phyloP scores from a whole-genome alignment of 2,113 vertebrate genomes.

The Symphodus melops region DNA sequence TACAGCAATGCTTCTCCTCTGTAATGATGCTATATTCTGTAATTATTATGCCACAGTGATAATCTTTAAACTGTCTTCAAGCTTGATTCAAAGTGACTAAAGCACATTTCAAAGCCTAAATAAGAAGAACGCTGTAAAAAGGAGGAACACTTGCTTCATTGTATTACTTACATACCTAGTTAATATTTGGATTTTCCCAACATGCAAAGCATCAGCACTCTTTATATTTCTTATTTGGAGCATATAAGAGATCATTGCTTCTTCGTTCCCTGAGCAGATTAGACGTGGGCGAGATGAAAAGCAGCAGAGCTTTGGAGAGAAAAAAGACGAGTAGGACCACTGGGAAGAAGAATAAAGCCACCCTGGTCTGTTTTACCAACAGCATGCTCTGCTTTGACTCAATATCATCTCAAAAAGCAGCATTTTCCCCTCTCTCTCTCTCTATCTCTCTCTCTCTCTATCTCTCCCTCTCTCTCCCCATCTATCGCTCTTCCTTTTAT shows the following conservation, averaged over 20 bases:
- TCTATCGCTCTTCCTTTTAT: neutral
- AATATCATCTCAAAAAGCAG: constrained; percentile 48
- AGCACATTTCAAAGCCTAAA: neutral
- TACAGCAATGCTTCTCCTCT: neutral
- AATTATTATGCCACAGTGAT: neutral
- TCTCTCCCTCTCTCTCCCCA: neutral
- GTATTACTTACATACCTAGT: neutral
- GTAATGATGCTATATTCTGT: no score
- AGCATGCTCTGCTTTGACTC: constrained; percentile 46
- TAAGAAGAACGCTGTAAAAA: no score
- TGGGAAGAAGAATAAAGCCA: constrained; percentile 37
- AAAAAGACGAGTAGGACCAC: constrained; percentile 32
- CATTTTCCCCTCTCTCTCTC: constrained; percentile 17
- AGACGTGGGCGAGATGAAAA: constrained; percentile 46
- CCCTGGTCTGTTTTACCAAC: constrained; percentile 29
- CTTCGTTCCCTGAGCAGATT: constrained; percentile 38
- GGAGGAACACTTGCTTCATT: neutral
- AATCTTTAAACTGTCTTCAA: neutral
- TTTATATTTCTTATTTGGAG: constrained; percentile 15
- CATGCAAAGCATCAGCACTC: neutral
- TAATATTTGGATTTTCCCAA: neutral
- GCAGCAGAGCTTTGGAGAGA: constrained; percentile 20
- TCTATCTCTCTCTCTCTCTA: constrained; percentile 17
- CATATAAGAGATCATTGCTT: constrained; percentile 38
- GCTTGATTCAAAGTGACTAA: no score